These are phyloP conservation scores for Amaurobius ferox DNA, from an alignment of 2,888 invertebrate genomes.

Conservation along the genomic window DNA sequence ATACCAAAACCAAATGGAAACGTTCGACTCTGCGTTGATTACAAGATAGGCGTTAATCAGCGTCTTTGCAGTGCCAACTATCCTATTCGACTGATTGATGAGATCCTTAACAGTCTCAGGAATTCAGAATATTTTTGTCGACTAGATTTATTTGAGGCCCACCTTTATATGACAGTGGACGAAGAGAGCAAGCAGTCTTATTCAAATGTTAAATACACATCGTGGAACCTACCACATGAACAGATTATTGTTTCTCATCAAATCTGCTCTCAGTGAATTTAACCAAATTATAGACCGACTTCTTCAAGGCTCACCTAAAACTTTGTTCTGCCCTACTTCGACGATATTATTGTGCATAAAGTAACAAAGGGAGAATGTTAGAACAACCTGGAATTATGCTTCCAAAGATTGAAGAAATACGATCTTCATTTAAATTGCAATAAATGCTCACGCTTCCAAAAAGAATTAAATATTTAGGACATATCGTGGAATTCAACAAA, in stretches of 20 bases:
- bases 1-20: neutral
- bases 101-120: neutral
- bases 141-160: slow-evolving; percentile 13
- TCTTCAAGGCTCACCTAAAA: neutral
- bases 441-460: neutral
- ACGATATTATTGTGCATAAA: too few species aligned
- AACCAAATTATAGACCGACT: neutral
- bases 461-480: neutral
- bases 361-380: too few species aligned
- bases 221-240: neutral
- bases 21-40: slow-evolving; percentile 26
- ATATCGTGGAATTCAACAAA: neutral
- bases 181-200: slow-evolving; percentile 7
- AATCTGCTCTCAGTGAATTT: too few species aligned
- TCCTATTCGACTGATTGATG: neutral
- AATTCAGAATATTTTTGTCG: slow-evolving; percentile 3
- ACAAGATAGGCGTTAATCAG: slow-evolving; percentile 7
- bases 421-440: too few species aligned
- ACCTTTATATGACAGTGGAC: slow-evolving; percentile 1
- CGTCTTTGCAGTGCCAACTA: neutral
- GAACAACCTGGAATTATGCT: too few species aligned
- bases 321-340: too few species aligned
- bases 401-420: too few species aligned
- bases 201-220: neutral
- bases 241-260: neutral